Conservation (phyloP, 2,888 invertebrate species). For the Aphidius colemani region DNA sequence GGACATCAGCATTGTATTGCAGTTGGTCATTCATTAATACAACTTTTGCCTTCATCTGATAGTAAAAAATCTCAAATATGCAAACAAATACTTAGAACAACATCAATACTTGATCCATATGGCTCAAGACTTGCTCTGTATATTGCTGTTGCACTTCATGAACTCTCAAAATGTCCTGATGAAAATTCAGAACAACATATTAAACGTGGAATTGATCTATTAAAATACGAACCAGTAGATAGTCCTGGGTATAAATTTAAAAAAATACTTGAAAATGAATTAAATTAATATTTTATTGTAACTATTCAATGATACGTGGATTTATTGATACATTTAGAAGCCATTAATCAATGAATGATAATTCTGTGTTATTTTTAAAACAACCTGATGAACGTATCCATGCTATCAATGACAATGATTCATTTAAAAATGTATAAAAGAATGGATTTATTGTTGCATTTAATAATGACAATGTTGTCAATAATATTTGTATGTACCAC, state of each 20-base stretch:
- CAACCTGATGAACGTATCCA: conserved; percentile 32
- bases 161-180: conserved; percentile 61
- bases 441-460: conserved; percentile 67
- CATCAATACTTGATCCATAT: conserved; percentile 73
- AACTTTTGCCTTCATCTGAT: conserved; percentile 69
- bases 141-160: conserved; percentile 76
- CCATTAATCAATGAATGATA: neutral
- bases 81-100: conserved; percentile 68
- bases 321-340: neutral
- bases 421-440: conserved; percentile 66
- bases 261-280: conserved; percentile 39
- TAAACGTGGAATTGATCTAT: conserved; percentile 48
- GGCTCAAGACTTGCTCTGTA: conserved; percentile 76
- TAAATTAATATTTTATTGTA: neutral
- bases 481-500: conserved; percentile 63
- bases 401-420: conserved; percentile 53
- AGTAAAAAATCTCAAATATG: conserved; percentile 71
- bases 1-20: conserved; percentile 84
- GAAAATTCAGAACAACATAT: conserved; percentile 46
- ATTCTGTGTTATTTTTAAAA: conserved; percentile 4
- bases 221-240: conserved; percentile 54
- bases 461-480: conserved; percentile 62
- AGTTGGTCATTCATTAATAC: conserved; percentile 80
- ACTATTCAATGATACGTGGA: neutral
- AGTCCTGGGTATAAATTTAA: conserved; percentile 56